Evolutionary conservation across 2,113 vertebrate genomes (phyloP).

Genomic region (Phaetusa simplex): DNA sequence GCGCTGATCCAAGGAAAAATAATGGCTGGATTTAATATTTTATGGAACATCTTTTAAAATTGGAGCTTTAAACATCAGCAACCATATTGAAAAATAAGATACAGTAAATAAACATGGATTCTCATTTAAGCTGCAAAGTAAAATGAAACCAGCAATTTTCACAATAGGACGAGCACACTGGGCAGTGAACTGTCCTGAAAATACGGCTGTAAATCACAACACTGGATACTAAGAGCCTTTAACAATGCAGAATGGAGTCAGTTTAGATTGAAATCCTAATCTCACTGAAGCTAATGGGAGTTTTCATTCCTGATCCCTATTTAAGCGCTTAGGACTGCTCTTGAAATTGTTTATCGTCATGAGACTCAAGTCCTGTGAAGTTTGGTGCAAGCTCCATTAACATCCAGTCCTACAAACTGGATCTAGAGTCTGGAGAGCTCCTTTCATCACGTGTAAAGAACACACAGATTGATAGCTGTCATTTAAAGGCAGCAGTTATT

Average conservation of each 20-base stretch:
- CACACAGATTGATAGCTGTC: not conserved
- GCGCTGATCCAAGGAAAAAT: not conserved
- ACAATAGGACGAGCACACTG: not conserved
- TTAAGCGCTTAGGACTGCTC: not conserved
- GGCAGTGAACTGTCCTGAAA: not conserved
- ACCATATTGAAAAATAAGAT: not conserved
- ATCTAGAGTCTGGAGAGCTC: not conserved
- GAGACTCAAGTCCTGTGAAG: not conserved
- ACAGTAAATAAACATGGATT: not conserved
- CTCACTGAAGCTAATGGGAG: not conserved
- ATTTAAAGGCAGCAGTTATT: not conserved
- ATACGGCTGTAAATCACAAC: not conserved
- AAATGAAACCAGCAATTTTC: not conserved
- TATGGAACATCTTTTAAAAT: not conserved
- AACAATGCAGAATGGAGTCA: not conserved
- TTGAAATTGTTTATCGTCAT: not conserved
- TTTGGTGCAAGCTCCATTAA: not conserved
- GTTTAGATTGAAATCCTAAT: constrained; percentile 23
- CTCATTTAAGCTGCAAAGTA: not conserved
- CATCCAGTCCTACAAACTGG: not conserved
- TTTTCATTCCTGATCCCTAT: constrained; percentile 28
- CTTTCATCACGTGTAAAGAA: not conserved
- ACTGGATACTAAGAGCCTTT: not conserved
- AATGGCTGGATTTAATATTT: not conserved
- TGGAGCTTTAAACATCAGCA: not conserved